Evolutionary conservation across 2,888 invertebrate species (phyloP).

Genomic region (Meloe dianella): DNA sequence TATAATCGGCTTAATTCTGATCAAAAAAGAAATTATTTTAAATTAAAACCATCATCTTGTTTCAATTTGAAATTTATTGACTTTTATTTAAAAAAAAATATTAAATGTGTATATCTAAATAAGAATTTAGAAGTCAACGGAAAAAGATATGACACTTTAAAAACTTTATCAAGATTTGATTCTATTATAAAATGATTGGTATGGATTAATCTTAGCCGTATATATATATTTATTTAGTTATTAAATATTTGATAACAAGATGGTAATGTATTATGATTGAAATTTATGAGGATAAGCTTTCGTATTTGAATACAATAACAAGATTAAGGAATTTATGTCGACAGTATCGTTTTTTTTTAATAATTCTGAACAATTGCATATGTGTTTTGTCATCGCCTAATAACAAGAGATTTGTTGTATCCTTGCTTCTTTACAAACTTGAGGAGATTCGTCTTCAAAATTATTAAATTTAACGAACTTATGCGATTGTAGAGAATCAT

Average conservation of each 20-base stretch:
- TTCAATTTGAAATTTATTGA: slow-evolving; percentile 36
- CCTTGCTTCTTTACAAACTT: no score
- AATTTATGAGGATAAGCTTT: slow-evolving; percentile 29
- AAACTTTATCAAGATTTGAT: not conserved
- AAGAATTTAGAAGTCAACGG: slow-evolving; percentile 26
- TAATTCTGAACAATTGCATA: no score
- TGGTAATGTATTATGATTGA: slow-evolving; percentile 21
- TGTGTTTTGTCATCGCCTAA: no score
- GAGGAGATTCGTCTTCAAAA: no score
- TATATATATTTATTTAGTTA: not conserved
- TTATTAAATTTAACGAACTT: no score
- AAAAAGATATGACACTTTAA: not conserved
- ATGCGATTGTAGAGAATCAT: no score
- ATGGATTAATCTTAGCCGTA: not conserved
- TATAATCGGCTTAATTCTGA: slow-evolving; percentile 34
- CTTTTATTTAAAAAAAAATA: slow-evolving; percentile 23
- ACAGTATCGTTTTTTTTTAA: not conserved
- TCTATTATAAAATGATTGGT: slow-evolving; percentile 1
- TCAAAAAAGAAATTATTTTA: not conserved
- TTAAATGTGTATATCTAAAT: slow-evolving; percentile 34
- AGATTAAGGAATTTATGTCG: slow-evolving; percentile 14
- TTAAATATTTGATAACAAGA: slow-evolving; percentile 6
- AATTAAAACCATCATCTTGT: slow-evolving; percentile 24
- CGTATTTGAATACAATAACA: not conserved
- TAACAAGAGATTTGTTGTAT: no score